Conservation (phyloP, 1,140 invertebrate genomes). For the Drosophila aff. region DNA sequence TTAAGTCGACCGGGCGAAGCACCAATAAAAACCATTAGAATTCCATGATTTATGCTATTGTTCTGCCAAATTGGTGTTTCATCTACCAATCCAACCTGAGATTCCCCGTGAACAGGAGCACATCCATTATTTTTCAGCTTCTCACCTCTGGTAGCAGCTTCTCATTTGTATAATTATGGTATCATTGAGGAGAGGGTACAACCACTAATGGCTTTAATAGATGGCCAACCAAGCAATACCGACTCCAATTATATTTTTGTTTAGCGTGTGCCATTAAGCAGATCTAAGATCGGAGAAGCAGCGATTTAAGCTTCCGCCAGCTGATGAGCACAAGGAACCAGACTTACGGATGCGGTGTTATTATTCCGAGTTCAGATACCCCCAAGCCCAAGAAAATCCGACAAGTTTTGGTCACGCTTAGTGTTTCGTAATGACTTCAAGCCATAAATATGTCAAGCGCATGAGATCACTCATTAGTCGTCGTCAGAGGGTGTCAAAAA, state of each 20-base stretch:
- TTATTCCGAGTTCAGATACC: constrained; percentile 10
- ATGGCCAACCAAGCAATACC: background rate
- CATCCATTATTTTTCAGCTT: constrained; percentile 11
- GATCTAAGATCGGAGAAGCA: constrained; percentile 10
- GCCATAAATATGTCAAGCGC: constrained; percentile 27
- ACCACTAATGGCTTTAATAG: constrained; percentile 14
- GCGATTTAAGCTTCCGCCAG: constrained; percentile 21
- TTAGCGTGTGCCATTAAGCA: constrained; percentile 28
- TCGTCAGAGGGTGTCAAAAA: constrained; percentile 15
- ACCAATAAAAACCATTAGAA: constrained; percentile 8
- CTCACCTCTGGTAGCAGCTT: background rate
- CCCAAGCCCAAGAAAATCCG: background rate
- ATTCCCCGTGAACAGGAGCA: background rate
- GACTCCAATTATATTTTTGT: constrained; percentile 23
- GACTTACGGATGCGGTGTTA: background rate
- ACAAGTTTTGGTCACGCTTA: constrained; percentile 39
- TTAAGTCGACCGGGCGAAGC: constrained; percentile 1
- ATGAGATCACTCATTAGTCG: constrained; percentile 42
- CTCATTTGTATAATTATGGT: constrained; percentile 22
- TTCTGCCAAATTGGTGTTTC: constrained; percentile 10
- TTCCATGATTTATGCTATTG: constrained; percentile 19
- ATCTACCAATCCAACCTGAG: background rate
- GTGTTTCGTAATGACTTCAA: constrained; percentile 24
- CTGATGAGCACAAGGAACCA: constrained; percentile 25
- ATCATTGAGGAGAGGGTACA: background rate